A percentile compares a stretch with the other conserved stretches of the same genome.
Conservation (phyloP, 2,113 vertebrate species). For the Nipponia nippon region DNA sequence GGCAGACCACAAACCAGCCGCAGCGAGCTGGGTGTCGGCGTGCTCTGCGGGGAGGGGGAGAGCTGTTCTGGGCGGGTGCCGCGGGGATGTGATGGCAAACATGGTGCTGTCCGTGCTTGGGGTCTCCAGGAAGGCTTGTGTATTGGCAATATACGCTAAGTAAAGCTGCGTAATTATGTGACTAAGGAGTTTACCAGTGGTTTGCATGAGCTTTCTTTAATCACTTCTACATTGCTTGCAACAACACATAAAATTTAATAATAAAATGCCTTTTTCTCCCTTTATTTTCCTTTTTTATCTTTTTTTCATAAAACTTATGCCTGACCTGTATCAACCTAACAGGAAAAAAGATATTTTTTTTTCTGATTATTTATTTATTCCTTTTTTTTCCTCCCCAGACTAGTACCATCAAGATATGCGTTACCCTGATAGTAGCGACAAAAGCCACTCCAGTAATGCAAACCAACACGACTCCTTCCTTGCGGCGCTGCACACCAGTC, state of each 20-base stretch:
- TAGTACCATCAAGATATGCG: rapidly evolving
- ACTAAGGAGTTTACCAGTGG: not conserved
- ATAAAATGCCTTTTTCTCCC: not conserved
- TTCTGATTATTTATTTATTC: not conserved
- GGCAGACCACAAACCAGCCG: no score
- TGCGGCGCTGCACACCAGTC: rapidly evolving
- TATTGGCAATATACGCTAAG: rapidly evolving
- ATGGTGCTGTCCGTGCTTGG: rapidly evolving
- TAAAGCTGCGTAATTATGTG: not conserved
- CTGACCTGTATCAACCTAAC: not conserved
- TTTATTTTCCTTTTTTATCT: not conserved
- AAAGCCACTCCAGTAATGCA: not conserved
- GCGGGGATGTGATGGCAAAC: not conserved
- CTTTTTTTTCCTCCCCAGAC: rapidly evolving
- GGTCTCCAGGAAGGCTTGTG: no score
- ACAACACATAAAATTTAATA: not conserved
- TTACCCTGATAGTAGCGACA: not conserved
- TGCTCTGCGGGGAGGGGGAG: rapidly evolving
- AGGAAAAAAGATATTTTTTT: not conserved
- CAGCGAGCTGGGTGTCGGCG: rapidly evolving
- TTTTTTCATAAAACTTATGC: not conserved
- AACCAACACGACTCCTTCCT: not conserved
- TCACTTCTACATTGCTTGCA: not conserved
- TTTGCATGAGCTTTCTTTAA: not conserved
- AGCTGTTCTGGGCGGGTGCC: not conserved